Conservation (phyloP, 2,888 invertebrate genomes). For the Polydrusus cervinus region DNA sequence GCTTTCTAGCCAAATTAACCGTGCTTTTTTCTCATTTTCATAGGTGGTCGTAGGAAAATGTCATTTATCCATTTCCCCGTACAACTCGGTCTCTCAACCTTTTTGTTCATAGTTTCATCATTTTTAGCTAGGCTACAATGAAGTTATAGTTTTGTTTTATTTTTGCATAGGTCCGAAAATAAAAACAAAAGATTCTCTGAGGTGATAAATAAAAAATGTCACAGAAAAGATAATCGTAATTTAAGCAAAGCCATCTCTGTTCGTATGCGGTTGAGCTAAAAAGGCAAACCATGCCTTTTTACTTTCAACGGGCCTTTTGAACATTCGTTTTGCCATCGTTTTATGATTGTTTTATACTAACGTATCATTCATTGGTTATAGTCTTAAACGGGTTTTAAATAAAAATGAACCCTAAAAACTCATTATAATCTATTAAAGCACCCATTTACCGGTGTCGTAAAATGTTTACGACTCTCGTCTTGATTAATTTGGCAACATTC, state of each 20-base stretch:
- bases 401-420: conserved; percentile 25
- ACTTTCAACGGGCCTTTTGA: conserved; percentile 30
- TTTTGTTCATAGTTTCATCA: too few relatives aligned
- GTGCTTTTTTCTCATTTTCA: too few relatives aligned
- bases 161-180: too few relatives aligned
- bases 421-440: conserved; percentile 33
- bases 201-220: too few relatives aligned
- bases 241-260: conserved; percentile 10
- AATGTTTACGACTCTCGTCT: conserved; percentile 10
- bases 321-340: conserved; percentile 30
- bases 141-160: too few relatives aligned
- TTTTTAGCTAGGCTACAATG: too few relatives aligned
- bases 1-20: too few relatives aligned
- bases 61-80: too few relatives aligned
- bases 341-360: conserved; percentile 35
- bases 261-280: conserved; percentile 12
- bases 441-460: conserved; percentile 8
- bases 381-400: conserved; percentile 35
- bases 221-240: too few relatives aligned
- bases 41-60: too few relatives aligned
- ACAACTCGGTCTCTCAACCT: too few relatives aligned
- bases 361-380: conserved; percentile 35
- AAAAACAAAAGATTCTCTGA: too few relatives aligned
- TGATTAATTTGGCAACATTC: conserved; percentile 27
- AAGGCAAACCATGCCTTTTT: conserved; percentile 16